Base-by-base conservation (phyloP, 1,140 invertebrate species). In the Pseudobourletiella spinata region DNA sequence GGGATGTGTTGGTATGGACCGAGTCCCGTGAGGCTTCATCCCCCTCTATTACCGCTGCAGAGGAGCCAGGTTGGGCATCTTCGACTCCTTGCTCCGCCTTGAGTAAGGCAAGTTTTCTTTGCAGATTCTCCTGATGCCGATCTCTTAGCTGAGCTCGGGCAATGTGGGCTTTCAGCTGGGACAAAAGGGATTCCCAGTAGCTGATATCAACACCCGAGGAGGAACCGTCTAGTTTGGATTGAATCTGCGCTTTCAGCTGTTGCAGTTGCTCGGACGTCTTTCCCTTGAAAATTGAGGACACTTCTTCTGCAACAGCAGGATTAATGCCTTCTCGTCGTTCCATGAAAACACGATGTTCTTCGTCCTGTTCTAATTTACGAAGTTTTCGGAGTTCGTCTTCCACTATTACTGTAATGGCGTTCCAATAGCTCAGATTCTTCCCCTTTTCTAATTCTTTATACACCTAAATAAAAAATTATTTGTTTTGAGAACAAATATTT, bases 141-240 rank as follows among this genome's bases (percentile, higher is more conserved):
- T 98, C 94, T 62, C 91, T 79, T 1, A 99, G 79, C 35, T 95
- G 78, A 3, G 92, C 91, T 68, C 91, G 82, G 0, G 96, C 93
- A 84, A 95, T 95, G 75, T 97, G 91, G 3, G 94, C 94, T 82
- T 92, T 95, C 2, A 98, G 78, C 75, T 96, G 88, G 39, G 89
- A 90, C 8, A 96, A 79, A 46, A 98, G 76, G 48, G 88, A 91
- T 78, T 98, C 95, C 94, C 95, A 99, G 76, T 97, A 98, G 51
- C 89, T 90, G 64, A 98, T 88, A 78, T 99, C 95, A 43, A 97
- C 85, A 32, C 93, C 94, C 74, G 94, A 91, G 44, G 84, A 83
- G 56, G 88, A 83, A 0, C 84, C 83, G 66, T 78, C 80, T 30
- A 96, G 89, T 79, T 98, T 99, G 8, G 80, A 79, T 75, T 93